These are phyloP conservation scores for Albula goreensis DNA, from an alignment of 2,113 vertebrate species.

Conservation along the genomic window DNA sequence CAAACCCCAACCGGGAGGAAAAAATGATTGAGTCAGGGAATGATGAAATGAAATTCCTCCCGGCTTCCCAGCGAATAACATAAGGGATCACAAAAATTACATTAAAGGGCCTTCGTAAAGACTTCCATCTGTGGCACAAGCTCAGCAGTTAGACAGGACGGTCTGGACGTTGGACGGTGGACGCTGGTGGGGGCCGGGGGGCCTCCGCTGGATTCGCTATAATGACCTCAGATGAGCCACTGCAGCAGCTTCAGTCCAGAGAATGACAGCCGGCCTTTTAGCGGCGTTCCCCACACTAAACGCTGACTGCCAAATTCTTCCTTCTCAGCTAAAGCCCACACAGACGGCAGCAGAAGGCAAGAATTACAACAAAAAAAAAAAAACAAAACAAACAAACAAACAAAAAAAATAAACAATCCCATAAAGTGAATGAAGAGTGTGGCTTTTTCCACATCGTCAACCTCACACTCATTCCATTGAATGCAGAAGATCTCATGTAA, in stretches of 20 bases:
- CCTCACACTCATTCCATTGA: no score
- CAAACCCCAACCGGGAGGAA: background rate
- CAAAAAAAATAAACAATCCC: no score
- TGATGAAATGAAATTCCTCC: slow-evolving; percentile 18
- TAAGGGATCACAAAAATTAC: background rate
- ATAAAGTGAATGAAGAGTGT: no score
- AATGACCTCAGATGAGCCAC: background rate
- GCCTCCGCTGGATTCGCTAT: background rate
- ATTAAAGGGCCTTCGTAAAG: background rate
- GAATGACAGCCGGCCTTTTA: background rate
- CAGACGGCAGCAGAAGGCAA: background rate
- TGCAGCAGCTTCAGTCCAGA: background rate
- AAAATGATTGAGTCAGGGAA: background rate
- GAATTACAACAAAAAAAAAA: no score
- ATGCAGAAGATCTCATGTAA: no score
- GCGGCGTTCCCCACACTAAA: background rate
- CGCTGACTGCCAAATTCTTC: background rate
- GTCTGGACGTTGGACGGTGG: no score
- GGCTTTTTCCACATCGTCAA: no score
- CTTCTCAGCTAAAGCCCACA: no score
- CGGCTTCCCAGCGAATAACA: background rate
- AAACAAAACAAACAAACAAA: no score
- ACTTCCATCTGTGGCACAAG: background rate
- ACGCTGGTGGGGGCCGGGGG: no score
- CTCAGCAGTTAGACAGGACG: background rate